Conservation (phyloP, 2,797 vertebrate species). For the Prionace glauca region DNA sequence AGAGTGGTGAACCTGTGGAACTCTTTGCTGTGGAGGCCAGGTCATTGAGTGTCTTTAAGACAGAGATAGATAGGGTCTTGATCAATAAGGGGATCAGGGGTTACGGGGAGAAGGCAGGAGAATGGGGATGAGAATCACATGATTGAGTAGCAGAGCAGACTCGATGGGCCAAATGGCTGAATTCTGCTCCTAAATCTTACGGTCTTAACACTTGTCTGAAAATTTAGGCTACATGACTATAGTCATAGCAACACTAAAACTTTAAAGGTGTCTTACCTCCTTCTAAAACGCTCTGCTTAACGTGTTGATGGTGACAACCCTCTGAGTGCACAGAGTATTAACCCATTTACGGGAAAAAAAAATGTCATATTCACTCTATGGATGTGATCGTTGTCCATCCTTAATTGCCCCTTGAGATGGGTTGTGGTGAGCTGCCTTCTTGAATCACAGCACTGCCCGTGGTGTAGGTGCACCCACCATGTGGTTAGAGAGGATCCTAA, state of each 20-base stretch:
- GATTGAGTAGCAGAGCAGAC: no score
- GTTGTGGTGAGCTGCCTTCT: not conserved
- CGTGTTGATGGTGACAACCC: not conserved
- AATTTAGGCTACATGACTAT: not conserved
- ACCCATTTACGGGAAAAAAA: not conserved
- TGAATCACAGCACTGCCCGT: not conserved
- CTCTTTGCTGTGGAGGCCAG: no score
- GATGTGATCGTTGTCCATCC: not conserved
- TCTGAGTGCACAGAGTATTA: not conserved
- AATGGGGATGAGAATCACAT: no score
- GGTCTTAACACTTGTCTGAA: not conserved
- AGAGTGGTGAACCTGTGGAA: no score
- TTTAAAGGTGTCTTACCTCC: not conserved
- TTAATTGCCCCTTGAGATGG: not conserved
- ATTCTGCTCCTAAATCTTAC: no score
- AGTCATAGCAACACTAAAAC: not conserved
- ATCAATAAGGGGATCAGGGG: no score
- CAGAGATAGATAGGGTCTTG: no score
- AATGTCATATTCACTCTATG: not conserved
- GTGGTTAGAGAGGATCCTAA: not conserved
- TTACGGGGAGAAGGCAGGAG: no score
- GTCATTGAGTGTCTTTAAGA: no score
- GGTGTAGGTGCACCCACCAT: not conserved
- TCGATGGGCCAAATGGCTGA: no score
- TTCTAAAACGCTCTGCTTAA: not conserved